Base-by-base conservation (phyloP, 2,888 invertebrate genomes). In the Cabera pusaria region DNA sequence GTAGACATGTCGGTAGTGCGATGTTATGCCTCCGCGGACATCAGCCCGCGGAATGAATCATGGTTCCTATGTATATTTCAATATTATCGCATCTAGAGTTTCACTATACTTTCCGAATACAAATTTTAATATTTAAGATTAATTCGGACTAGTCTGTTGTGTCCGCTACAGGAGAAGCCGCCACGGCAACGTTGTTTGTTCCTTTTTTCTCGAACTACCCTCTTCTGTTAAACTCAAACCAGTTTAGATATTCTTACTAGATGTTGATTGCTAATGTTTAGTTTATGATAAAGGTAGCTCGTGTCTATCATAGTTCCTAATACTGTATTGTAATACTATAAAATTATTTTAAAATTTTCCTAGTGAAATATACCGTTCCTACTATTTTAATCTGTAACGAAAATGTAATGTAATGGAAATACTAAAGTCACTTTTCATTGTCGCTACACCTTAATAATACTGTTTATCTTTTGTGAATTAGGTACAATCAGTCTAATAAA, bases 41-140 rank as follows among this genome's bases (percentile, higher is more conserved):
- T 59, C 52, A 62, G 74, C 62, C 83, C 84, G 85, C 86, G 88
- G 86, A 75, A 78, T 71, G 83, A 86, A 88, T 88, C 87, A 90
- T 89, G 90, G 90, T 90, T 90, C 90, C 90, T 90, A 90, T 89
- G 88, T 90, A 90, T 86, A 90, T 90, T 88, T 90, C 90, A 90
- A 88, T 88, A 87, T 87, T 86, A 84, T 82, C 85, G 87, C 88
- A 85, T 87, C 85, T 88, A 88, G 84, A 86, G 86, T 87, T 87
- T 88, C 86, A 85, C 83, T 86, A 84, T 87, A 86, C 86, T 88
- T 87, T 85, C 88, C 87, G 86, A 87, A 88, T 79, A 87, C 87
- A 86, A 86, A 86, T 87, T 87, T 85, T 87, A 87, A 86, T 86
- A 85, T 87, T 86, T 88, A 88, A 88, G 86, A 86, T 85, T 87